Evolutionary conservation across 1,140 invertebrate species (phyloP).

Genomic region (Lysiphlebus fabarum): DNA sequence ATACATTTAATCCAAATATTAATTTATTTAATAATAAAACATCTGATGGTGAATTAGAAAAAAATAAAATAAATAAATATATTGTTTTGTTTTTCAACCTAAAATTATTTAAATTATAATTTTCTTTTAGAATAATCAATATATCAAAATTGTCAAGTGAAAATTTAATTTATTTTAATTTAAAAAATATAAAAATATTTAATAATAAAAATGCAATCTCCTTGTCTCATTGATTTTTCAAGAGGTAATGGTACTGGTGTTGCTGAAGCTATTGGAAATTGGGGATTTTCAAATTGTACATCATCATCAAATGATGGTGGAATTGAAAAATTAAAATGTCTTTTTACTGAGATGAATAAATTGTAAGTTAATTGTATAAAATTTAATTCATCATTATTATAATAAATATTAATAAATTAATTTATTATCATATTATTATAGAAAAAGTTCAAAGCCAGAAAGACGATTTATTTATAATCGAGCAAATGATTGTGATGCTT

Average conservation of each 20-base stretch:
- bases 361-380: slow-evolving; percentile 33
- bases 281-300: slow-evolving; percentile 44
- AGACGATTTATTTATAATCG: slow-evolving; percentile 34
- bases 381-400: not conserved
- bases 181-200: not conserved
- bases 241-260: slow-evolving; percentile 38
- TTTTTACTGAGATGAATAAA: slow-evolving; percentile 39
- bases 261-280: slow-evolving; percentile 47
- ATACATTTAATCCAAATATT: too few species aligned
- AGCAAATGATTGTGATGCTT: slow-evolving; percentile 37
- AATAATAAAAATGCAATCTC: not conserved
- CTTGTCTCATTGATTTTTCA: slow-evolving; percentile 37
- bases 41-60: too few species aligned
- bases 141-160: too few species aligned
- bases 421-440: slow-evolving; percentile 21
- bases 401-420: not conserved
- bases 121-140: too few species aligned
- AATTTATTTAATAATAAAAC: too few species aligned
- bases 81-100: too few species aligned
- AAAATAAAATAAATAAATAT: too few species aligned
- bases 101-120: too few species aligned
- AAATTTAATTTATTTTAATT: too few species aligned
- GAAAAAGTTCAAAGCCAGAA: slow-evolving; percentile 25
- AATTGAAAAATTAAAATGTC: slow-evolving; percentile 37
- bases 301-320: slow-evolving; percentile 38